Conservation (phyloP, 1,140 invertebrate species). For the Alviniconcha marisindica region DNA sequence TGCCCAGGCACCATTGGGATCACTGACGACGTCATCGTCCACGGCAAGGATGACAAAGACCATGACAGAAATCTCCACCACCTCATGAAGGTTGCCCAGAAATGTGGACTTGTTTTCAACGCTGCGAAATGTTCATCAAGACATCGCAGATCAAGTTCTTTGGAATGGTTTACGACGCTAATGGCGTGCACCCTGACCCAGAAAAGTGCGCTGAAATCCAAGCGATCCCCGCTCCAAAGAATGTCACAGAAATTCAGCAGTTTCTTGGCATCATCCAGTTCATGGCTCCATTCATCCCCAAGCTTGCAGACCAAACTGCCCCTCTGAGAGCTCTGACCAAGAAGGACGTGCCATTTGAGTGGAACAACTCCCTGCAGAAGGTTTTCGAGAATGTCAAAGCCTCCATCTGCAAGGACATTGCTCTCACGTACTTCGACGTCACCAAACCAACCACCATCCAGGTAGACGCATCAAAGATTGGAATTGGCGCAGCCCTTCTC, state of each 20-base stretch:
- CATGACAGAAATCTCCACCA: slow-evolving; percentile 33
- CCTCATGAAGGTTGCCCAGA: slow-evolving; percentile 24
- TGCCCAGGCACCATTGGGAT: slow-evolving; percentile 61
- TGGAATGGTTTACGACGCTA: slow-evolving; percentile 68
- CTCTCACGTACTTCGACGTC: slow-evolving; percentile 52
- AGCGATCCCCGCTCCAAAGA: slow-evolving; percentile 23
- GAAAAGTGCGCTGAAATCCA: slow-evolving; percentile 69
- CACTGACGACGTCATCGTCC: slow-evolving; percentile 70
- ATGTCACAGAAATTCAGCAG: slow-evolving; percentile 37
- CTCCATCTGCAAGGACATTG: slow-evolving; percentile 36
- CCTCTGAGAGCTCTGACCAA: slow-evolving; percentile 39
- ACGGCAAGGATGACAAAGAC: slow-evolving; percentile 53
- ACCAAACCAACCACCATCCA: slow-evolving; percentile 46
- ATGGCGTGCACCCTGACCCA: slow-evolving; percentile 72
- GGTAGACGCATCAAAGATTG: slow-evolving; percentile 50
- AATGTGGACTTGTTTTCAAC: slow-evolving; percentile 28
- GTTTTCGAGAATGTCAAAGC: slow-evolving; percentile 52
- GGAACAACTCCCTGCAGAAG: slow-evolving; percentile 39
- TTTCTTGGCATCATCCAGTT: slow-evolving; percentile 73
- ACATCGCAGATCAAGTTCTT: slow-evolving; percentile 44
- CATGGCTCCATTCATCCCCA: slow-evolving; percentile 49
- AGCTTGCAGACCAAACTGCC: slow-evolving; percentile 7
- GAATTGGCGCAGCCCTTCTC: slow-evolving; percentile 73
- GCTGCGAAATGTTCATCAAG: neutral
- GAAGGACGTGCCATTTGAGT: slow-evolving; percentile 53